These are phyloP conservation scores for Ornithoptera priamus DNA, from an alignment of 2,888 invertebrate genomes.

Conservation along the genomic window DNA sequence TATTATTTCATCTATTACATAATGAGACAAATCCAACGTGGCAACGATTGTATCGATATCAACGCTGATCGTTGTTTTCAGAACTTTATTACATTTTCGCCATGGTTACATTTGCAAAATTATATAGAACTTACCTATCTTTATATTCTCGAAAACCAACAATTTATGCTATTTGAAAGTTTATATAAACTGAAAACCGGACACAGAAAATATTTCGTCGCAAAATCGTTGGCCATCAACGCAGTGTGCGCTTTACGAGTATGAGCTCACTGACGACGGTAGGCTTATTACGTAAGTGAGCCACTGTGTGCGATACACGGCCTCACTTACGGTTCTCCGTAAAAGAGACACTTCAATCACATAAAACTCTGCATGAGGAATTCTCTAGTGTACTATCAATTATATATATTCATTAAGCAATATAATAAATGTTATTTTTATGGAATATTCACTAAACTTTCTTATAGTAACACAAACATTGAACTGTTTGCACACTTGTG, in stretches of 20 bases:
- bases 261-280: slow-evolving; percentile 4
- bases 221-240: slow-evolving; percentile 6
- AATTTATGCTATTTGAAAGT: neutral
- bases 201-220: neutral
- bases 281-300: slow-evolving; percentile 4
- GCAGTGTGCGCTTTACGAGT: slow-evolving; percentile 5
- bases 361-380: neutral
- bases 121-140: too few relatives aligned
- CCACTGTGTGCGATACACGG: neutral
- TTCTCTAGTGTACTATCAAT: neutral
- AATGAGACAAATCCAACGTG: too few relatives aligned
- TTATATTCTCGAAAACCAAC: neutral
- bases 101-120: too few relatives aligned
- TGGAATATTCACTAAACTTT: neutral
- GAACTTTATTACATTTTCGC: too few relatives aligned
- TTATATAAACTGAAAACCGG: neutral
- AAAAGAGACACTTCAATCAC: slow-evolving; percentile 3
- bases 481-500: neutral
- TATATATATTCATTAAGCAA: slow-evolving; percentile 4
- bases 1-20: too few relatives aligned
- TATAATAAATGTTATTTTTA: neutral
- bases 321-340: neutral
- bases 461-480: neutral
- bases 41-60: too few relatives aligned
- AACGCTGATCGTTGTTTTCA: too few relatives aligned